A percentile compares a stretch with the other conserved stretches of the same genome.
Evolutionary conservation across 2,797 vertebrate species (phyloP).

Genomic region (Vireo griseus): DNA sequence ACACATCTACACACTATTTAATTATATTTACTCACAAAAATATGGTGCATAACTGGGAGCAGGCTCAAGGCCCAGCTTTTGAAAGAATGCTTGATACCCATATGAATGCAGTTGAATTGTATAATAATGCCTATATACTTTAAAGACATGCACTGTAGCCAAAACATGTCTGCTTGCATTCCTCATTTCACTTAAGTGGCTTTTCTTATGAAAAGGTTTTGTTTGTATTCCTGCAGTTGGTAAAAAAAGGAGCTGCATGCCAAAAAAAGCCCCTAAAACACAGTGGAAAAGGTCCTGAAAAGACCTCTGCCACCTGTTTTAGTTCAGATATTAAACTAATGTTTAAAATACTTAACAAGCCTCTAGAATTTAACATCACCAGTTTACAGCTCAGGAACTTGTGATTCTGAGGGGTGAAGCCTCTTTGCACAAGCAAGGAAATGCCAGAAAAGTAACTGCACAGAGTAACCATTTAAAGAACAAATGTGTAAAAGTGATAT

Average conservation of each 20-base stretch:
- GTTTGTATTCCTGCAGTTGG: constrained; percentile 62
- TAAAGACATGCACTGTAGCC: constrained; percentile 50
- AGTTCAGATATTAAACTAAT: constrained; percentile 32
- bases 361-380: constrained; percentile 25
- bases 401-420: not conserved
- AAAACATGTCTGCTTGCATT: constrained; percentile 70
- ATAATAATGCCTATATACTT: constrained; percentile 56
- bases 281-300: constrained; percentile 23
- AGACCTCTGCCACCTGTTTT: constrained; percentile 14
- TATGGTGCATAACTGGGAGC: not conserved
- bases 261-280: constrained; percentile 13
- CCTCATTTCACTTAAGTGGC: constrained; percentile 68
- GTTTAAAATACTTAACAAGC: constrained; percentile 24
- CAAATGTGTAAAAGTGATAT: not conserved
- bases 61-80: constrained; percentile 15
- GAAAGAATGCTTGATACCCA: not conserved
- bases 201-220: constrained; percentile 68
- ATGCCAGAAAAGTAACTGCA: not conserved
- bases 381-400: not conserved
- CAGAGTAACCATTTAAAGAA: not conserved
- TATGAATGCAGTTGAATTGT: constrained; percentile 7
- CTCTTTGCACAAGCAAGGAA: not conserved
- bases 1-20: not conserved
- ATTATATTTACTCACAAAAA: not conserved
- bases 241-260: constrained; percentile 2